phyloP scores from a whole-genome alignment of 2,113 vertebrate species.

The Speoplatyrhinus poulsoni region DNA sequence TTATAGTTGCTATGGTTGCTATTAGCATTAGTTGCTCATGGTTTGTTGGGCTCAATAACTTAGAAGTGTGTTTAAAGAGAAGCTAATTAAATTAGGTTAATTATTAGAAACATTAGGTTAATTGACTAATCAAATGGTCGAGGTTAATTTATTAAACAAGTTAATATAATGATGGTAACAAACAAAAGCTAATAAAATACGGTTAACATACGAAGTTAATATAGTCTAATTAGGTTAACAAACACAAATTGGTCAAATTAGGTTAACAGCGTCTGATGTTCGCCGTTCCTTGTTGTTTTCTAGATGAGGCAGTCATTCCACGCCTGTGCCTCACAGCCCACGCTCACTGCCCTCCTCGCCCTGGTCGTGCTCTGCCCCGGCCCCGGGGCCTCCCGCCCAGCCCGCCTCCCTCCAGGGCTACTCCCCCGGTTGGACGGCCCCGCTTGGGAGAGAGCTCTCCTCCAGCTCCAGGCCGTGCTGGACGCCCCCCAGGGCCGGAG shows the following conservation, averaged over 20 bases:
- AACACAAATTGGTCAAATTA: not conserved
- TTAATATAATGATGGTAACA: no score
- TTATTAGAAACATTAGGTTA: no score
- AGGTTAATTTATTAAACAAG: no score
- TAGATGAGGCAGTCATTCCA: conserved; percentile 65
- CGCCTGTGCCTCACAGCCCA: conserved; percentile 29
- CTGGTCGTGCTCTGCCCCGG: conserved; percentile 47
- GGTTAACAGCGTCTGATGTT: not conserved
- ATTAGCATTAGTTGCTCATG: no score
- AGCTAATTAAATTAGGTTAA: no score
- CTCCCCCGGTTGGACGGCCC: conserved; percentile 23
- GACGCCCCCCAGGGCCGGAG: not conserved
- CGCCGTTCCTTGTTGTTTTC: not conserved
- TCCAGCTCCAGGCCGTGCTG: conserved; percentile 43
- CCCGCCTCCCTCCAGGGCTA: conserved; percentile 10
- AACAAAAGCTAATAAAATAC: no score
- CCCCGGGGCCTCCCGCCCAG: conserved; percentile 13
- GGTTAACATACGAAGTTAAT: no score
- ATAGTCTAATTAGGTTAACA: not conserved
- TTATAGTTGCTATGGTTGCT: no score
- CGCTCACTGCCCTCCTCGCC: conserved; percentile 54
- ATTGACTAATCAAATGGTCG: no score
- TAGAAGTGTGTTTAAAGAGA: no score
- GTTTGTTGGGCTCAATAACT: no score
- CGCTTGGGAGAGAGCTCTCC: conserved; percentile 44